Base-by-base conservation (phyloP, 2,113 vertebrate species). In the Eidolon helvum region DNA sequence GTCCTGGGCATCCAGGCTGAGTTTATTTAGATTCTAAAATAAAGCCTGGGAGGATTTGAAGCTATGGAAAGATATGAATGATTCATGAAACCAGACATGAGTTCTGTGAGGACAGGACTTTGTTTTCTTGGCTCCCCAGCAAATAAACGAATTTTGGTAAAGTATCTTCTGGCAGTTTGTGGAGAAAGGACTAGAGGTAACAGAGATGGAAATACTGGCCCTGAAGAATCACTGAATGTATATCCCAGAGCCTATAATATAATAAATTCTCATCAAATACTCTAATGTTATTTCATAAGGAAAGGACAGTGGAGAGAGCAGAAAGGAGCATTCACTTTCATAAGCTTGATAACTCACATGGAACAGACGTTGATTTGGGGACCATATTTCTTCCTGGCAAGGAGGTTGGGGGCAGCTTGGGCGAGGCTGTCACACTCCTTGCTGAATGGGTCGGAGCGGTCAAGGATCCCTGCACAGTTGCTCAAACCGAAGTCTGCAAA, bases 311-410 rank as follows among this genome's bases (percentile, higher is more conserved):
- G 24, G 48, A 6, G 26, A 33, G 88, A 77, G 19, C 78, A 80
- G 82, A 2, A 53, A 45, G 45, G 48, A 69, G 55, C n/a, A 90
- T 0, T 16, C 57, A 79, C 18, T 88, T 90, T 87, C 35, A 92
- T 18, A 43, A 43, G 21, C 88, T 50, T 40, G 90, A 71, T 28
- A 74, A 99, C 99, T 99, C 98, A 99, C 99, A 99, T 99, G 97
- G 99, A 99, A 99, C 99, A 99, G 96, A 99, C 99, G 7, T 99
- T 99, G 96, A 99, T 99, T 98, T 99, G 99, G 84, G 99, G 99
- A 22, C 99, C 99, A 0, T 99, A 99, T 96, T 99, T 99, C 98
- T 99, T 99, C 97, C 99, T 99, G 96, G 99, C 99, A 40, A 99
- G 99, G 78, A 99, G 99, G 97, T 99, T 99, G 2, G 99, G 99